phyloP scores from a whole-genome alignment of 1,140 invertebrate species.

The Caenorhabditis latens region DNA sequence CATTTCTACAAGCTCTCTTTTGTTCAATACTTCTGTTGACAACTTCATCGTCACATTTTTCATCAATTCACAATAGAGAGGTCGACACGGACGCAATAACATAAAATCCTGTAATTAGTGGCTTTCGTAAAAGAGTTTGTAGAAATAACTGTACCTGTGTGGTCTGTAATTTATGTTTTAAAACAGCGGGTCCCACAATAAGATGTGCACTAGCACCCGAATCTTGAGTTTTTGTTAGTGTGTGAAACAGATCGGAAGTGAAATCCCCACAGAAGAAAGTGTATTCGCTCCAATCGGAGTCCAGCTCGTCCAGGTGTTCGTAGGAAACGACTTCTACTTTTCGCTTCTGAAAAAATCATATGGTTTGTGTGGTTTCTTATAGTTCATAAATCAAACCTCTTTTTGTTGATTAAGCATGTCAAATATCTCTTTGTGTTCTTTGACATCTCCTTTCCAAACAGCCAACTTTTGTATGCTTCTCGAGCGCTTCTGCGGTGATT shows the following conservation, averaged over 20 bases:
- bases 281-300: conserved; percentile 17
- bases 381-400: conserved; percentile 3
- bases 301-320: conserved; percentile 7
- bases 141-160: conserved; percentile 78
- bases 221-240: conserved; percentile 25
- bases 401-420: conserved; percentile 19
- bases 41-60: conserved; percentile 86
- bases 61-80: conserved; percentile 89
- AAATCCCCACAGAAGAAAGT: conserved; percentile 45
- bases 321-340: conserved; percentile 6
- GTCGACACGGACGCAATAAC: conserved; percentile 83
- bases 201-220: conserved; percentile 9
- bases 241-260: background rate
- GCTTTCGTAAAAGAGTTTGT: background rate
- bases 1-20: conserved; percentile 83
- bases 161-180: conserved; percentile 1
- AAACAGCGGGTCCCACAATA: conserved; percentile 1
- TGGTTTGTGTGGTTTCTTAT: conserved; percentile 82
- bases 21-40: conserved; percentile 79
- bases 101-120: conserved; percentile 81
- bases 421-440: background rate
- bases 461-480: conserved; percentile 43
- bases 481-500: conserved; percentile 3
- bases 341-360: conserved; percentile 83
- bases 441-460: conserved; percentile 13